Percentiles rank a stretch among this genome's conserved stretches.
phyloP scores from a whole-genome alignment of 2,113 vertebrate species.

The Condylura cristata region DNA sequence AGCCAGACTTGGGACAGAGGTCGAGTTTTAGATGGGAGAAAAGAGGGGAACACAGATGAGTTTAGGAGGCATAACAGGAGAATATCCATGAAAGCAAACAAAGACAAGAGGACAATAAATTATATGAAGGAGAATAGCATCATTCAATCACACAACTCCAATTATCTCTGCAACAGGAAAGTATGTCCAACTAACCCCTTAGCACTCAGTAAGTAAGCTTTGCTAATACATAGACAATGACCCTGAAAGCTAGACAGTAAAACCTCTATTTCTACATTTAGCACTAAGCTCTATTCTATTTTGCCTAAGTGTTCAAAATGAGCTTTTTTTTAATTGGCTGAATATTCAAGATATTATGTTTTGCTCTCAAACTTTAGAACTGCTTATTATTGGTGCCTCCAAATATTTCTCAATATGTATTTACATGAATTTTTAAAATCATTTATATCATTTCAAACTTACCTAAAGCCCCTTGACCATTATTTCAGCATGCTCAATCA shows the following conservation, averaged over 20 bases:
- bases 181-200: background rate
- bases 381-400: conserved; percentile 11
- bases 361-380: conserved; percentile 55
- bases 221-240: background rate
- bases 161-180: background rate
- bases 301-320: conserved; percentile 60
- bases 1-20: background rate
- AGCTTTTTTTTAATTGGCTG: conserved; percentile 35
- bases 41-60: background rate
- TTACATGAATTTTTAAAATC: conserved; percentile 80
- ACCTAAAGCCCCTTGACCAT: conserved; percentile 64
- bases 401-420: conserved; percentile 59
- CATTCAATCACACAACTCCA: background rate
- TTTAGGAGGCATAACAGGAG: background rate
- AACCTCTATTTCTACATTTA: background rate
- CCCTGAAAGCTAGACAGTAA: background rate
- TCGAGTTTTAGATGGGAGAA: background rate
- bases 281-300: conserved; percentile 24
- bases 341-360: background rate
- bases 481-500: conserved; percentile 67
- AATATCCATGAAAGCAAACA: background rate
- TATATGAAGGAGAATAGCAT: background rate
- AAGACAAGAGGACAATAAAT: background rate
- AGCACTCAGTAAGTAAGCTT: background rate
- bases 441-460: conserved; percentile 63